Evolutionary conservation across 2,113 vertebrate genomes (phyloP).

Genomic region (Chitala chitala): DNA sequence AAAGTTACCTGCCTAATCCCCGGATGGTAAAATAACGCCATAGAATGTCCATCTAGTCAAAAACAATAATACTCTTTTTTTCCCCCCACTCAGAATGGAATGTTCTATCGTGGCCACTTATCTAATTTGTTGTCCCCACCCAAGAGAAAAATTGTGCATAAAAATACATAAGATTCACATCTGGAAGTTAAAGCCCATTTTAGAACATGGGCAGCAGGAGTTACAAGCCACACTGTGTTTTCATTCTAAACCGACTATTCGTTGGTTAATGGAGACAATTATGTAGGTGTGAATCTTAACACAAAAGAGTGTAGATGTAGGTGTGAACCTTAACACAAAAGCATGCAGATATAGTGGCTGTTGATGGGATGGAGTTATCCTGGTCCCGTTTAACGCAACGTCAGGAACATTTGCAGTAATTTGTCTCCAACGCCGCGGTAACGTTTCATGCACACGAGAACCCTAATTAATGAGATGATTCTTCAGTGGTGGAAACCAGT

Average conservation of each 20-base stretch:
- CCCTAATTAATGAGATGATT: constrained; percentile 68
- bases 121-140: neutral
- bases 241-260: neutral
- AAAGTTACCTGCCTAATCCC: constrained; percentile 15
- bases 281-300: neutral
- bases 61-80: constrained; percentile 3
- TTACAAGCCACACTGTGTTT: neutral
- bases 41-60: constrained; percentile 8
- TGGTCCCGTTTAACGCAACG: too few relatives aligned
- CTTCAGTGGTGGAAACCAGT: constrained; percentile 59
- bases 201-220: too few relatives aligned
- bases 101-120: neutral
- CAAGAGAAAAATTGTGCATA: neutral
- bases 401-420: constrained; percentile 58
- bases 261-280: neutral
- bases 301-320: too few relatives aligned
- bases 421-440: constrained; percentile 57
- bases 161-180: too few relatives aligned
- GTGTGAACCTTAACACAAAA: too few relatives aligned
- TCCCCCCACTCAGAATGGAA: neutral
- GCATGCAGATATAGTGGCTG: too few relatives aligned
- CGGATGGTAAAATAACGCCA: constrained; percentile 14
- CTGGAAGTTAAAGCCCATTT: too few relatives aligned
- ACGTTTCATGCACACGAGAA: constrained; percentile 63
- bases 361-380: too few relatives aligned